These are phyloP conservation scores for Conopomorpha cramerella DNA, from an alignment of 1,140 invertebrate genomes.

Conservation along the genomic window DNA sequence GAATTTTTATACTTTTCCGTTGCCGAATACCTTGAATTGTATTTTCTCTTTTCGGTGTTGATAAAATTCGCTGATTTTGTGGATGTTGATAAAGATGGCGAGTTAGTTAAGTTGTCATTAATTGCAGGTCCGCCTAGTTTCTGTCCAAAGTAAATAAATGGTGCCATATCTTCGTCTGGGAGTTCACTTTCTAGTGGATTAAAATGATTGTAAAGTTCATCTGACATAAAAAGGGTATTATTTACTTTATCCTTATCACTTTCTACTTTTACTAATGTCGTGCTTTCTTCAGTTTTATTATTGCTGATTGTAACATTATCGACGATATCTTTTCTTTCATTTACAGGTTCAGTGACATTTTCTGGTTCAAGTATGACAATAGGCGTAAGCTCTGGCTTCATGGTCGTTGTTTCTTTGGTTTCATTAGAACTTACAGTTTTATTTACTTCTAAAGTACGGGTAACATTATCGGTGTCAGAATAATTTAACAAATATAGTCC, in stretches of 20 bases:
- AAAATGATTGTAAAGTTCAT: constrained; percentile 67
- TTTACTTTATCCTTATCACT: constrained; percentile 42
- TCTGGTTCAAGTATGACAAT: constrained; percentile 10
- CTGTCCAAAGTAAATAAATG: constrained; percentile 72
- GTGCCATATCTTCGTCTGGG: constrained; percentile 68
- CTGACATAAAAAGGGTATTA: constrained; percentile 60
- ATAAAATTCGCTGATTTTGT: constrained; percentile 58
- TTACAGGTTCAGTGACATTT: constrained; percentile 16
- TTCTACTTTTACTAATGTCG: constrained; percentile 29
- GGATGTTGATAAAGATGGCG: constrained; percentile 47
- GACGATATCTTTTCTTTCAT: too few relatives aligned
- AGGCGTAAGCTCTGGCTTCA: constrained; percentile 17
- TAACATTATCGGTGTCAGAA: constrained; percentile 43
- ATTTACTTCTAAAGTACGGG: constrained; percentile 21
- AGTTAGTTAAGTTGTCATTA: constrained; percentile 46
- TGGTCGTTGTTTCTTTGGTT: constrained; percentile 25
- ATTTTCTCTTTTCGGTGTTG: constrained; percentile 58
- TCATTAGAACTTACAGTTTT: constrained; percentile 22
- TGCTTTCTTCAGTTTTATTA: constrained; percentile 34
- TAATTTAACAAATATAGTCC: constrained; percentile 54
- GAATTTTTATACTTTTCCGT: constrained; percentile 51
- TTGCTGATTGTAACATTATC: too few relatives aligned
- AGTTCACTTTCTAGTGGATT: constrained; percentile 65
- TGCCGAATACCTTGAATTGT: constrained; percentile 52
- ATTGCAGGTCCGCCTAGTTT: constrained; percentile 59